phyloP scores from a whole-genome alignment of 53 echinoderm and acorn worm genomes.

The Pentamera pediparva region DNA sequence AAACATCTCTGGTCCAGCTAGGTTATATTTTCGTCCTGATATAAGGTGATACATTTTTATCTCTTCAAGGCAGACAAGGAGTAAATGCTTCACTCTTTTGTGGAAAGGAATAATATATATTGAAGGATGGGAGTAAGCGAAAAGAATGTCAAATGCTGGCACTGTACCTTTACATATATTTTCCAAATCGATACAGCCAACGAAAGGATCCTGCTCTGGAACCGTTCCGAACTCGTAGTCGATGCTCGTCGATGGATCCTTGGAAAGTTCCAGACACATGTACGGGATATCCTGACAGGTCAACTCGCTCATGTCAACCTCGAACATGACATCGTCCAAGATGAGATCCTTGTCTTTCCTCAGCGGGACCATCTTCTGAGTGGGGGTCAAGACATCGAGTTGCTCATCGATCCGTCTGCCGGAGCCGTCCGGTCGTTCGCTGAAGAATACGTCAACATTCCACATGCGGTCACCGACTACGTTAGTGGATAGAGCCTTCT shows the following conservation, averaged over 20 bases:
- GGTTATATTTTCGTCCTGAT: no score
- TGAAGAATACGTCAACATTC: slow-evolving; percentile 15
- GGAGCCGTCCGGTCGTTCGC: background rate
- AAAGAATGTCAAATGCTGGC: no score
- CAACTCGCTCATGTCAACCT: slow-evolving; percentile 3
- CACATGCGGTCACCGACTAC: background rate
- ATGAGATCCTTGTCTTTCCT: background rate
- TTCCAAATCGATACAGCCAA: slow-evolving; percentile 3
- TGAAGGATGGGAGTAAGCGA: no score
- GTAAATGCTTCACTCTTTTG: no score
- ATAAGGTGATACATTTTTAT: no score
- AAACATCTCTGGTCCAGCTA: no score
- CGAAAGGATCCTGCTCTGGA: slow-evolving; percentile 13
- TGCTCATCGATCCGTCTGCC: slow-evolving; percentile 2
- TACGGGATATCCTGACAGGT: slow-evolving; percentile 1
- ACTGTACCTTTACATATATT: slow-evolving; percentile 13
- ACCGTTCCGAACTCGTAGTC: slow-evolving; percentile 8
- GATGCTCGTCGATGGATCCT: background rate
- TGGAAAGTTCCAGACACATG: slow-evolving; percentile 17
- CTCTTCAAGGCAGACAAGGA: no score
- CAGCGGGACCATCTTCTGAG: background rate
- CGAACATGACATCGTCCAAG: slow-evolving; percentile 2
- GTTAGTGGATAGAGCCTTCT: background rate
- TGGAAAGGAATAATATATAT: no score
- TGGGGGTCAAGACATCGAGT: background rate